Conservation (phyloP, 2,113 vertebrate species). For the Cochlearius cochlearius region DNA sequence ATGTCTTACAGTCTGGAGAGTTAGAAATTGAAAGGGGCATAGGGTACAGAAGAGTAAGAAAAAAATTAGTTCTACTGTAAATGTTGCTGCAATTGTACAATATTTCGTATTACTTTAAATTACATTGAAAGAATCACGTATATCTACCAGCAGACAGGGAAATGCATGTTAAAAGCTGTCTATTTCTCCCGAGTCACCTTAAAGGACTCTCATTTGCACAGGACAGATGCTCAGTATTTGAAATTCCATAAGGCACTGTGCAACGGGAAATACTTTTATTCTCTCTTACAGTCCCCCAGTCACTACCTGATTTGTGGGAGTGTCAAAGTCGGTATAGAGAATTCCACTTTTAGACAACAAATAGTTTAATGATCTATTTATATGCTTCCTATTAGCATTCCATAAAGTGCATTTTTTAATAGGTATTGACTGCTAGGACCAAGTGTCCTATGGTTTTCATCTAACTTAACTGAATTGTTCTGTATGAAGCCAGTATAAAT, state of each 20-base stretch:
- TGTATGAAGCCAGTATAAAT: background rate
- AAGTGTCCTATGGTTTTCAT: background rate
- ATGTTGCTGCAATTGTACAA: background rate
- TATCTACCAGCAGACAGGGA: background rate
- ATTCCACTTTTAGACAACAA: background rate
- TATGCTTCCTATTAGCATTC: background rate
- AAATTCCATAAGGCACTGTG: background rate
- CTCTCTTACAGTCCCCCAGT: background rate
- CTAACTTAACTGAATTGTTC: background rate
- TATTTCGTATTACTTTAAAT: background rate
- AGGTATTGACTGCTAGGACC: background rate
- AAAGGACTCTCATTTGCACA: background rate
- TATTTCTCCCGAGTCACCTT: background rate
- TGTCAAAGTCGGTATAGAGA: background rate
- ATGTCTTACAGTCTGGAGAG: background rate
- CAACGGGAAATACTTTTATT: background rate
- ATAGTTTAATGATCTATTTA: background rate
- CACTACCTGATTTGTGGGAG: background rate
- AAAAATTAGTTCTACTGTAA: background rate
- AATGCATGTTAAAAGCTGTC: background rate
- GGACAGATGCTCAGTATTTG: background rate
- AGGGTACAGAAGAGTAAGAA: background rate
- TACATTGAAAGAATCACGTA: background rate
- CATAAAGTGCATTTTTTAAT: background rate
- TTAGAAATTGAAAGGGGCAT: background rate